phyloP scores from a whole-genome alignment of 2,888 invertebrate species.

The Drosophila prolongata region DNA sequence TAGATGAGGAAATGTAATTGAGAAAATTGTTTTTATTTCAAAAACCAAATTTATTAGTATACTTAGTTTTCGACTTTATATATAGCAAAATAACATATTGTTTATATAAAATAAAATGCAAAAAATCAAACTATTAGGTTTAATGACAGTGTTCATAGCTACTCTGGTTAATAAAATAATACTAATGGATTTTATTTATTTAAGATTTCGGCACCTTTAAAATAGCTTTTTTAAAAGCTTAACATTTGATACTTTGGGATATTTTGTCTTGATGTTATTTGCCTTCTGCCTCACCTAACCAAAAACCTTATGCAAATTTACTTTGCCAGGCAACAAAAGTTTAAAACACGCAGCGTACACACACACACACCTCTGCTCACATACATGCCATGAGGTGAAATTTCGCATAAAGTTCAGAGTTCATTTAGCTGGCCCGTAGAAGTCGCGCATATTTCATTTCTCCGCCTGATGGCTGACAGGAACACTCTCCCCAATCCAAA shows the following conservation, averaged over 20 bases:
- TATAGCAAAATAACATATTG: not conserved
- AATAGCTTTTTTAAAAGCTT: too few species aligned
- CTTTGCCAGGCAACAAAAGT: slow-evolving; percentile 39
- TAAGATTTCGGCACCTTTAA: too few species aligned
- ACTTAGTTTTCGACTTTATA: too few species aligned
- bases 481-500: slow-evolving; percentile 7
- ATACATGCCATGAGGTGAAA: slow-evolving; percentile 21
- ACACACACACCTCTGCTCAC: not conserved
- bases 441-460: slow-evolving; percentile 51
- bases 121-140: too few species aligned
- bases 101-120: not conserved
- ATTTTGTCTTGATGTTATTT: not conserved
- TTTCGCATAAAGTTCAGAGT: slow-evolving; percentile 49
- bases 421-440: slow-evolving; percentile 33
- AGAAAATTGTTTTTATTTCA: too few species aligned
- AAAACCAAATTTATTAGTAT: too few species aligned
- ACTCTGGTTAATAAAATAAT: too few species aligned
- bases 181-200: too few species aligned
- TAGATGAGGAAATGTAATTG: too few species aligned
- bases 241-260: too few species aligned
- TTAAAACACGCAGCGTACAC: slow-evolving; percentile 45
- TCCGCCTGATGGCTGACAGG: slow-evolving; percentile 45
- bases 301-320: slow-evolving; percentile 47
- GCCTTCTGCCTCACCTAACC: slow-evolving; percentile 7
- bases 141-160: too few species aligned